A percentile compares a stretch with the other conserved stretches of the same genome.
phyloP scores from a whole-genome alignment of 2,113 vertebrate species.

The Muntiacus muntjak region DNA sequence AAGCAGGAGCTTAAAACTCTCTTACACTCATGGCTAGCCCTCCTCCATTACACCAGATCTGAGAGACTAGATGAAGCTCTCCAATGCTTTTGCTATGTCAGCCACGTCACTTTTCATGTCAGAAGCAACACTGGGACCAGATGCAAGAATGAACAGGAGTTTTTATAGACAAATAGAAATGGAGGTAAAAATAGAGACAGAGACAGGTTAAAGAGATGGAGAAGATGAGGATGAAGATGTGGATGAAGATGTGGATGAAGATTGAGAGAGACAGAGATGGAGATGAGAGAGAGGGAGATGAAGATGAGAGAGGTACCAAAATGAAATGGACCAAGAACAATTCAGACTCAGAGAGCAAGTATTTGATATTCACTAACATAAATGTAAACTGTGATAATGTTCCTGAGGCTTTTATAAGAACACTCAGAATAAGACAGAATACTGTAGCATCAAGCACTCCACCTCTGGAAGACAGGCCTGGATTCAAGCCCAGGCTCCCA shows the following conservation, averaged over 20 bases:
- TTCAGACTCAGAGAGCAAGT: background rate
- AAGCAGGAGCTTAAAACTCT: background rate
- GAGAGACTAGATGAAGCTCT: background rate
- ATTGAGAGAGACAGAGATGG: background rate
- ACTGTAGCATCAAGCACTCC: accelerated
- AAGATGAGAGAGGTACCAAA: background rate
- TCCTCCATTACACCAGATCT: accelerated
- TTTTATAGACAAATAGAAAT: background rate
- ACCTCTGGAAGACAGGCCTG: background rate
- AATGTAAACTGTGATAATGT: background rate
- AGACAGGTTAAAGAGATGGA: background rate
- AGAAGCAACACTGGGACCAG: background rate
- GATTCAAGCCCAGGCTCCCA: background rate
- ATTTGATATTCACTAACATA: background rate
- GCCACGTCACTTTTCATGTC: background rate
- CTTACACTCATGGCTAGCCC: accelerated
- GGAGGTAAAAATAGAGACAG: background rate
- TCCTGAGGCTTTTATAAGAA: background rate
- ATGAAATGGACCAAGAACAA: background rate
- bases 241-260: no score
- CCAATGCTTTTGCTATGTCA: background rate
- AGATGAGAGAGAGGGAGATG: background rate
- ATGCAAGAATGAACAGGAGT: background rate
- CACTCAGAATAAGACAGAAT: background rate
- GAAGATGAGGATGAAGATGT: background rate